Conservation (phyloP, 2,113 vertebrate genomes). For the Antechinus stuartii region DNA sequence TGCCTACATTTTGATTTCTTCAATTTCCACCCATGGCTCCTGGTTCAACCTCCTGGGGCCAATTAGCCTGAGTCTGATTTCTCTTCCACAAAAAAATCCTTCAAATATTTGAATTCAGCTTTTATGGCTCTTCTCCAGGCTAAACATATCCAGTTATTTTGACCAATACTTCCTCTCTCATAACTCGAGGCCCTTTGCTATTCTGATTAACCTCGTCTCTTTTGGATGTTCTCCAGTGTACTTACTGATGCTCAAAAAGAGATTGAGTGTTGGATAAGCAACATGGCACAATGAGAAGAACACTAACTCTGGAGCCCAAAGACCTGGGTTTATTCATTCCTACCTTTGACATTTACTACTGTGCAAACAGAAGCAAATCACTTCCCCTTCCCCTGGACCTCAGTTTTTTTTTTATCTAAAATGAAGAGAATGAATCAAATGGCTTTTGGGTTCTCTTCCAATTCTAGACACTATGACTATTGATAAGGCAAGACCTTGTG, state of each 20-base stretch:
- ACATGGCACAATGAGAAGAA: neutral
- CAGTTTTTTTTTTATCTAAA: no score
- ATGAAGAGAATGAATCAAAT: no score
- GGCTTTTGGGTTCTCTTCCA: neutral
- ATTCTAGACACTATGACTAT: slow-evolving; percentile 13
- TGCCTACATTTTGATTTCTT: neutral
- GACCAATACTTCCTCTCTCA: neutral
- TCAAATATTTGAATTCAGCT: neutral
- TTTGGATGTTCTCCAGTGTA: neutral
- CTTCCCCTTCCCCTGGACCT: no score
- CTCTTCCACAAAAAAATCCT: neutral
- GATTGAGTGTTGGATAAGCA: slow-evolving; percentile 11
- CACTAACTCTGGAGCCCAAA: neutral
- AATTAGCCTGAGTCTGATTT: no score
- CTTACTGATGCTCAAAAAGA: slow-evolving; percentile 36
- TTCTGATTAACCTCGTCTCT: neutral
- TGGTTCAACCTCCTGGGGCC: neutral
- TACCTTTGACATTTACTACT: neutral
- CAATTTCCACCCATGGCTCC: neutral
- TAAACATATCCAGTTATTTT: neutral
- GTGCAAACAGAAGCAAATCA: neutral
- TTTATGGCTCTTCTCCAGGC: neutral
- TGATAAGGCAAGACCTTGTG: neutral
- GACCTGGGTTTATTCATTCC: neutral
- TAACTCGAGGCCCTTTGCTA: neutral